phyloP scores from a whole-genome alignment of 2,888 invertebrate species.

The Mycalesis mineus region DNA sequence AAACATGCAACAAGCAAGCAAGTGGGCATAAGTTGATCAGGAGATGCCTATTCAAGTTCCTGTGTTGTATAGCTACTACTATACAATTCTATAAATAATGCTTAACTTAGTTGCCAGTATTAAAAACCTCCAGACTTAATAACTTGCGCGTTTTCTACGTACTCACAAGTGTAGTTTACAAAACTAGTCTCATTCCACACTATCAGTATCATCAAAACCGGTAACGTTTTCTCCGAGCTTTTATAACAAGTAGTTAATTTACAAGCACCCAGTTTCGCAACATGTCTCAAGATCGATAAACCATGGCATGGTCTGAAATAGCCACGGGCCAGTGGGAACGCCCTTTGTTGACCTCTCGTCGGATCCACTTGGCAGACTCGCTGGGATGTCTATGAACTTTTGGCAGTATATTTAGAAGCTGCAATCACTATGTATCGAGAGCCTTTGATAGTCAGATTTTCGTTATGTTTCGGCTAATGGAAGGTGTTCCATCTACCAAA shows the following conservation, averaged over 20 bases:
- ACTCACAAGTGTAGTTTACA: background rate
- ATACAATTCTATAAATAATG: too few relatives aligned
- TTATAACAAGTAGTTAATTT: background rate
- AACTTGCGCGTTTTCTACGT: too few relatives aligned
- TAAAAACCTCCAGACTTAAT: too few relatives aligned
- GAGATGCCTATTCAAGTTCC: too few relatives aligned
- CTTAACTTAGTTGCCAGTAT: too few relatives aligned
- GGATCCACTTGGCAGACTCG: background rate
- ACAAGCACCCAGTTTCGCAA: constrained; percentile 15
- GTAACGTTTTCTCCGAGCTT: constrained; percentile 2
- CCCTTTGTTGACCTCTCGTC: constrained; percentile 15
- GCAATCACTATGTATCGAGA: too few relatives aligned
- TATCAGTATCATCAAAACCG: constrained; percentile 6
- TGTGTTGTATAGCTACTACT: too few relatives aligned
- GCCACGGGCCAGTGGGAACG: constrained; percentile 27
- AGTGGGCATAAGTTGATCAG: too few relatives aligned
- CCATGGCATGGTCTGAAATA: constrained; percentile 32
- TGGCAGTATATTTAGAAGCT: background rate
- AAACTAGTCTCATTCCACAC: constrained; percentile 2
- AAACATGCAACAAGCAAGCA: too few relatives aligned
- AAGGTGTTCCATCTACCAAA: too few relatives aligned
- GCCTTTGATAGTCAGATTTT: too few relatives aligned
- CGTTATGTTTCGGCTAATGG: too few relatives aligned
- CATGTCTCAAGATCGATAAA: constrained; percentile 31
- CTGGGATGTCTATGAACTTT: constrained; percentile 12